phyloP scores from a whole-genome alignment of 2,797 vertebrate genomes.

The Cygnus olor region DNA sequence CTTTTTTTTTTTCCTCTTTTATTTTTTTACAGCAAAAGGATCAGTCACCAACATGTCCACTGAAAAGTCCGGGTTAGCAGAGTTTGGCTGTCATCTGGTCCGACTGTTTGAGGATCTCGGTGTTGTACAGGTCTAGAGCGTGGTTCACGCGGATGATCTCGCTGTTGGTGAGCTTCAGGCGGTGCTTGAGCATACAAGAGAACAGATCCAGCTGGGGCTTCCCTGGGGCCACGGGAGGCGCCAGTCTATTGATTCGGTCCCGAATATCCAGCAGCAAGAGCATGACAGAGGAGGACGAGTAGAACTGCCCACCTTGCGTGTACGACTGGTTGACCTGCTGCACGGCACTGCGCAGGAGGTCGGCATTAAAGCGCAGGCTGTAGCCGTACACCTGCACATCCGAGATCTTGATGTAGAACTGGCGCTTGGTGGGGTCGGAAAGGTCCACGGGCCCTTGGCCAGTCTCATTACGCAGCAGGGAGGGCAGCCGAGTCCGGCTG shows the following conservation, averaged over 20 bases:
- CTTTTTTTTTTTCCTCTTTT: background rate
- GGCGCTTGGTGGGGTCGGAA: slow-evolving; percentile 94
- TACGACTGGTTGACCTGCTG: slow-evolving; percentile 99
- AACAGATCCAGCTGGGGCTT: slow-evolving; percentile 98
- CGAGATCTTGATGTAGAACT: slow-evolving; percentile 99
- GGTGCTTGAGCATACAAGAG: slow-evolving; percentile 99
- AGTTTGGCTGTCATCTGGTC: slow-evolving; percentile 99
- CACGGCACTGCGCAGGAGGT: slow-evolving; percentile 95
- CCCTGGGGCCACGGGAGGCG: slow-evolving; percentile 92
- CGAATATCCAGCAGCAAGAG: slow-evolving; percentile 96
- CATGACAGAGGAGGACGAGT: slow-evolving; percentile 98
- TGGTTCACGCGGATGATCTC: slow-evolving; percentile 99
- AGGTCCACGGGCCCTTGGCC: slow-evolving; percentile 96
- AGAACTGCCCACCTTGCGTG: slow-evolving; percentile 96
- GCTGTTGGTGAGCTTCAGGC: slow-evolving; percentile 98
- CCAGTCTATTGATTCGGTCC: slow-evolving; percentile 98
- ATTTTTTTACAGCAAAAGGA: slow-evolving; percentile 86
- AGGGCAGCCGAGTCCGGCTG: slow-evolving; percentile 94
- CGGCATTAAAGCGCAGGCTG: slow-evolving; percentile 95
- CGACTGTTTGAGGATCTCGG: slow-evolving; percentile 98
- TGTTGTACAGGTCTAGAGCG: slow-evolving; percentile 99
- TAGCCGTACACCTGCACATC: slow-evolving; percentile 98
- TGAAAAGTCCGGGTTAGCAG: slow-evolving; percentile 87
- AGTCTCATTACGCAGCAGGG: slow-evolving; percentile 93
- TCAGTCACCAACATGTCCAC: slow-evolving; percentile 62